Conservation (phyloP, 2,113 vertebrate genomes). For the Mesocricetus auratus region DNA sequence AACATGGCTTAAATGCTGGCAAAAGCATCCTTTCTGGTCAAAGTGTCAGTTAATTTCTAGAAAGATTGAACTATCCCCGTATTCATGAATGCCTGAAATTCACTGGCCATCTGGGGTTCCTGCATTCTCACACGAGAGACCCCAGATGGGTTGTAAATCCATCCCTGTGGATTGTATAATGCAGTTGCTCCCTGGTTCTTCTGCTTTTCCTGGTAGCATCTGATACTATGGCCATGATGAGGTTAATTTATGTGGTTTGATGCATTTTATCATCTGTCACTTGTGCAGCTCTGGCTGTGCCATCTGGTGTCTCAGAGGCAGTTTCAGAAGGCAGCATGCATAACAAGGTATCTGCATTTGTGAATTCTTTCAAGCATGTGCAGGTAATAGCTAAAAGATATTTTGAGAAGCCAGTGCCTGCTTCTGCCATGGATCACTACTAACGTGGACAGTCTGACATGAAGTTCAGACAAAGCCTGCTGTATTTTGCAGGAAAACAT, state of each 20-base stretch:
- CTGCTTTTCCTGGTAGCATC: constrained; percentile 74
- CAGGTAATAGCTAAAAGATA: constrained; percentile 82
- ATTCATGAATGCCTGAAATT: constrained; percentile 74
- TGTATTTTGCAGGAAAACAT: constrained; percentile 71
- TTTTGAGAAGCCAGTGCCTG: constrained; percentile 73
- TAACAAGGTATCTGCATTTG: constrained; percentile 83
- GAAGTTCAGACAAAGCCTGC: constrained; percentile 77
- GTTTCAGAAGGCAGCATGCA: constrained; percentile 80
- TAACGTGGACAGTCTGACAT: constrained; percentile 77
- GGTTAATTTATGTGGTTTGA: constrained; percentile 84
- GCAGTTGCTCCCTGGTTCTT: constrained; percentile 43
- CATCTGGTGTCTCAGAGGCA: constrained; percentile 83
- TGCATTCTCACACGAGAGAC: constrained; percentile 63
- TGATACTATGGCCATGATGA: constrained; percentile 79
- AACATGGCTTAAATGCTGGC: constrained; percentile 47
- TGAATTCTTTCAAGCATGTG: constrained; percentile 81
- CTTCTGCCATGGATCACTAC: constrained; percentile 67
- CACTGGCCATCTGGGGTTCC: constrained; percentile 78
- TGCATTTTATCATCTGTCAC: constrained; percentile 84
- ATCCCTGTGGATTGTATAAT: constrained; percentile 74
- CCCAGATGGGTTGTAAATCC: constrained; percentile 79
- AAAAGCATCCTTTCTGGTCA: constrained; percentile 68
- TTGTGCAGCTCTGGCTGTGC: constrained; percentile 80
- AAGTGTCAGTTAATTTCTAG: constrained; percentile 74
- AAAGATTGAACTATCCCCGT: constrained; percentile 72